These are phyloP conservation scores for Lasioglossum vierecki DNA, from an alignment of 2,888 invertebrate species.

Conservation along the genomic window DNA sequence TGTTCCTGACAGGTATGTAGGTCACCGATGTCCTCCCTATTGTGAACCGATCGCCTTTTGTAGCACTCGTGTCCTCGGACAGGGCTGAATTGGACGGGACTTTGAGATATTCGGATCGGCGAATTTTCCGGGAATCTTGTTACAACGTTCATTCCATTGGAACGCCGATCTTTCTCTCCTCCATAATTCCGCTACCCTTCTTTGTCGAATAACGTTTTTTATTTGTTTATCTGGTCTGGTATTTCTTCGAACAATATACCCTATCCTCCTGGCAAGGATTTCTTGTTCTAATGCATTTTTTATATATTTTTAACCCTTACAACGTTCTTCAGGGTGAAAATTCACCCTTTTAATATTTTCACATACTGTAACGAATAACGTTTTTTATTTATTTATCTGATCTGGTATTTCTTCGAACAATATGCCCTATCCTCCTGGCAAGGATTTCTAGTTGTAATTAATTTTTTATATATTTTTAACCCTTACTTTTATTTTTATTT, in stretches of 20 bases:
- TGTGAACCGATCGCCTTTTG: conserved; percentile 18
- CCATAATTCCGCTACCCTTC: neutral
- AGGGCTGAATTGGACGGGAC: conserved; percentile 21
- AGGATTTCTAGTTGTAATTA: neutral
- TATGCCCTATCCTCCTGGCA: neutral
- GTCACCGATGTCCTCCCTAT: conserved; percentile 17
- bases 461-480: too few relatives aligned
- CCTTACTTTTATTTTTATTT: too few relatives aligned
- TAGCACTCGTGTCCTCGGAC: conserved; percentile 4
- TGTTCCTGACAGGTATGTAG: conserved; percentile 21
- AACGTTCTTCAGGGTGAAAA: too few relatives aligned
- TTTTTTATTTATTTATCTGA: neutral
- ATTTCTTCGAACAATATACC: neutral
- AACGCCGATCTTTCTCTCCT: neutral
- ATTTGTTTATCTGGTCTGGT: neutral
- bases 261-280: neutral
- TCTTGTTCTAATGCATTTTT: neutral
- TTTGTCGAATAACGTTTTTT: neutral
- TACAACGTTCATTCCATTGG: neutral
- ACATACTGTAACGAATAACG: too few relatives aligned
- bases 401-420: neutral
- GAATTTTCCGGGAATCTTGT: conserved; percentile 6
- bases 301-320: too few relatives aligned
- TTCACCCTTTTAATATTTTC: too few relatives aligned
- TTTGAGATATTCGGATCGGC: conserved; percentile 9